Base-by-base conservation (phyloP, 2,113 vertebrate genomes). In the Setophaga kirtlandii region DNA sequence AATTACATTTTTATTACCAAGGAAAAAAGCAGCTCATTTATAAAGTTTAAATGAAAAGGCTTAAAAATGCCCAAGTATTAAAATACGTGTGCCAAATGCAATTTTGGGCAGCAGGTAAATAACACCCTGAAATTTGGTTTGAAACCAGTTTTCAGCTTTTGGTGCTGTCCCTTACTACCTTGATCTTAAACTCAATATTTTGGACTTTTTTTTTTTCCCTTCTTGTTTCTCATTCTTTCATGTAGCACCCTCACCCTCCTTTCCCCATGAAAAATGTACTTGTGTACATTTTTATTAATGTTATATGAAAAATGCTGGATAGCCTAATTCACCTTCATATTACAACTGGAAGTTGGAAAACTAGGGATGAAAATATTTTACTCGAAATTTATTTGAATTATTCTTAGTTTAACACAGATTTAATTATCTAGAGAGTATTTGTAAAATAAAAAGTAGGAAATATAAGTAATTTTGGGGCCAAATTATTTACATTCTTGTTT, bases 21-120 rank as follows among this genome's bases (percentile, higher is more conserved):
- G 89, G 86, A 95, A 95, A 94, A 95, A 95, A 93, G 41, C 58
- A 79, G n/a, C 53, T 95, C 69, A 89, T 79, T 91, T 94, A 84
- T 50, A 28, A 89, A 92, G 65, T 23, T 81, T 73, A 92, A 93
- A 92, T 63, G 9, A 82, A 94, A 91, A 67, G 2, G 10, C 67
- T 93, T 68, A 16, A 47, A 78, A 75, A 94, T 68, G 19, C 6
- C 12, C 14, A 68, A 86, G 23, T 71, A 68, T 81, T 94, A 68
- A 73, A 68, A 59, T 49, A 50, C 0, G 2, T 22, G 11, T 91
- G 83, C 65, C 74, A 91, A 79, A 81, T 58, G 10, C 31, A 85
- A 14, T 87, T 95, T 85, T 94, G 42, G 49, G 49, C 46, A 80
- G 50, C 35, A n/a, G 39, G 27, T 90, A 90, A 91, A 85, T 83